Evolutionary conservation across 2,113 vertebrate genomes (phyloP).

Genomic region (Anoura caudifer): DNA sequence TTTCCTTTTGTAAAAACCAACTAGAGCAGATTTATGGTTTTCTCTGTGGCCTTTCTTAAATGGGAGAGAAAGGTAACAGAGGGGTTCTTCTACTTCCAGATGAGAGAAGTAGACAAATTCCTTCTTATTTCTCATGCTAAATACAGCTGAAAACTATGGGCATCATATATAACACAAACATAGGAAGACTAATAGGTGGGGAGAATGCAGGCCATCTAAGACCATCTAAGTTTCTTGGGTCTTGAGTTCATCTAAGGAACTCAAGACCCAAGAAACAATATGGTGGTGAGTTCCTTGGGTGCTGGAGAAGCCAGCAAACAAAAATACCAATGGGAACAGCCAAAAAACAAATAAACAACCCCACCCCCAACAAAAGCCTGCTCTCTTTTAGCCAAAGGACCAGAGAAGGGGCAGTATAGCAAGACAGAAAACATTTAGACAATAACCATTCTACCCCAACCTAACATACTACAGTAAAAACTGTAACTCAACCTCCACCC

Average conservation of each 20-base stretch:
- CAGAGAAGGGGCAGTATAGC: not conserved
- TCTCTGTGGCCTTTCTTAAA: not conserved
- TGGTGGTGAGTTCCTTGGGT: not conserved
- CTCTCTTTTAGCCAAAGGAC: not conserved
- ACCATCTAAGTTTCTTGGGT: too few relatives aligned
- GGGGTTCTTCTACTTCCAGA: not conserved
- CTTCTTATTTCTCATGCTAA: not conserved
- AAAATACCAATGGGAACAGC: not conserved
- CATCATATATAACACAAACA: not conserved
- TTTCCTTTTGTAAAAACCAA: conserved; percentile 22
- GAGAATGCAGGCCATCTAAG: not conserved
- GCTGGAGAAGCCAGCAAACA: not conserved
- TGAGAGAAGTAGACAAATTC: not conserved
- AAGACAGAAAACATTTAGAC: not conserved
- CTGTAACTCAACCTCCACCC: not conserved
- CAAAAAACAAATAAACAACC: not conserved
- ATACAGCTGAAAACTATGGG: not conserved
- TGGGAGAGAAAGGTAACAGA: not conserved
- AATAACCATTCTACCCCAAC: not conserved
- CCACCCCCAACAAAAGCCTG: not conserved
- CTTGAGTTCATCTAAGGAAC: not conserved
- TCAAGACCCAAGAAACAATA: not conserved
- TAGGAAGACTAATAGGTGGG: not conserved
- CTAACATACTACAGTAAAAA: not conserved
- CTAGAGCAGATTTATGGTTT: not conserved